These are phyloP conservation scores for Drosophila saltans DNA, from an alignment of 1,140 invertebrate genomes.

Conservation along the genomic window DNA sequence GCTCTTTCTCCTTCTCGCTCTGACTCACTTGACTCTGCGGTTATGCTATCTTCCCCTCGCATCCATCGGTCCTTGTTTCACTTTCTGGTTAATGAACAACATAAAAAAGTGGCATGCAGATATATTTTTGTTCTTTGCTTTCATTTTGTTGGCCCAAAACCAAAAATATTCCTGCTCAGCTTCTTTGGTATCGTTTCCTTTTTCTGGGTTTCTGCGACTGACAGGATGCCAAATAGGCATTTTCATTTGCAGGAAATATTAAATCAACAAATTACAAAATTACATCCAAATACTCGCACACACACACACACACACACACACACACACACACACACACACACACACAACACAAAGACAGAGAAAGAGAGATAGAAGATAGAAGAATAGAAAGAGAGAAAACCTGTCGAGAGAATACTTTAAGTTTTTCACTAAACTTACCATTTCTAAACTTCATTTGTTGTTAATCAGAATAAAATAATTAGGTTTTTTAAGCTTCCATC, in stretches of 20 bases:
- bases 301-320: conserved; percentile 1
- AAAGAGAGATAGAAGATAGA: neutral
- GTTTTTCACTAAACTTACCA: no score
- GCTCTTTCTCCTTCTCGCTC: neutral
- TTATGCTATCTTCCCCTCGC: conserved; percentile 1
- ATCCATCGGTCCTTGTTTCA: conserved; percentile 7
- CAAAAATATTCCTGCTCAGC: conserved; percentile 18
- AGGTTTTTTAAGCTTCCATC: no score
- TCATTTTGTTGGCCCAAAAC: conserved; percentile 16
- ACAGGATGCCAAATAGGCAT: conserved; percentile 65
- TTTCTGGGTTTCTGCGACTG: conserved; percentile 39
- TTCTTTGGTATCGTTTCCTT: conserved; percentile 18
- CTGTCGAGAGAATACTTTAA: no score
- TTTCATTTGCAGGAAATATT: conserved; percentile 63
- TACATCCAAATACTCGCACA: conserved; percentile 20
- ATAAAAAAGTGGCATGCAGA: conserved; percentile 39
- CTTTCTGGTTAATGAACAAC: conserved; percentile 44
- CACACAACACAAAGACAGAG: neutral
- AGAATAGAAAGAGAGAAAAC: neutral
- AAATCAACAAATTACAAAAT: conserved; percentile 69
- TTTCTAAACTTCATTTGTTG: no score
- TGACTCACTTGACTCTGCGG: conserved; percentile 22
- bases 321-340: neutral
- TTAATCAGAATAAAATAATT: no score
- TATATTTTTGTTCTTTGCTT: conserved; percentile 23